Conservation (phyloP, 2,797 vertebrate species). For the Esox lucius region DNA sequence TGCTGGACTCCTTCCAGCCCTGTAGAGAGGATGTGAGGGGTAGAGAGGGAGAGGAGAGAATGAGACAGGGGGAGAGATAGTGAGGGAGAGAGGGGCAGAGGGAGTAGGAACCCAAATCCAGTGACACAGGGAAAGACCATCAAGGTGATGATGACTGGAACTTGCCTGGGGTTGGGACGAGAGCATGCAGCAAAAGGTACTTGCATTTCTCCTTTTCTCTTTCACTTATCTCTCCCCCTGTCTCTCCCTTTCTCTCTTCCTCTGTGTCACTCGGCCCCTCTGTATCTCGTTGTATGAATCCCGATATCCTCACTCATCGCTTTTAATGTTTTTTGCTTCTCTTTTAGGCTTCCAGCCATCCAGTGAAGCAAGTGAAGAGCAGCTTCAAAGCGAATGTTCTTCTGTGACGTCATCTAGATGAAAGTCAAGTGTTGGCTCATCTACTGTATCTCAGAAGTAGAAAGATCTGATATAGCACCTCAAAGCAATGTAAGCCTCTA, state of each 20-base stretch:
- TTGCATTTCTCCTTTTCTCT: neutral
- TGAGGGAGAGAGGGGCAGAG: conserved; percentile 19
- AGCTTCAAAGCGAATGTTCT: neutral
- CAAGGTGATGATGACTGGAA: neutral
- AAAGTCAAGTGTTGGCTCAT: neutral
- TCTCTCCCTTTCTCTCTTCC: neutral
- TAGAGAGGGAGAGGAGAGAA: conserved; percentile 11
- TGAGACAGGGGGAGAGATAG: neutral
- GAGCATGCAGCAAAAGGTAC: conserved; percentile 26
- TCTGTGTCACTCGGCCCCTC: neutral
- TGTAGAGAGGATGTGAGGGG: neutral
- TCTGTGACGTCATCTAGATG: neutral
- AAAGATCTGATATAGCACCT: neutral
- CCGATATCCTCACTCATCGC: neutral
- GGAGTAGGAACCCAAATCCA: conserved; percentile 23
- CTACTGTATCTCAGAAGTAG: neutral
- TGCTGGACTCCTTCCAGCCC: neutral
- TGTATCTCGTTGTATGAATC: neutral
- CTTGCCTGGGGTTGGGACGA: conserved; percentile 26
- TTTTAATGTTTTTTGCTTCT: neutral
- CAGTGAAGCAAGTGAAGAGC: neutral
- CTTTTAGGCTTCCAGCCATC: conserved; percentile 10
- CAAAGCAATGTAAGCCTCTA: neutral
- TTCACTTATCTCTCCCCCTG: neutral
- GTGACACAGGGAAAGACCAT: conserved; percentile 54